Base-by-base conservation (phyloP, 2,113 vertebrate genomes). In the Tinamus guttatus region DNA sequence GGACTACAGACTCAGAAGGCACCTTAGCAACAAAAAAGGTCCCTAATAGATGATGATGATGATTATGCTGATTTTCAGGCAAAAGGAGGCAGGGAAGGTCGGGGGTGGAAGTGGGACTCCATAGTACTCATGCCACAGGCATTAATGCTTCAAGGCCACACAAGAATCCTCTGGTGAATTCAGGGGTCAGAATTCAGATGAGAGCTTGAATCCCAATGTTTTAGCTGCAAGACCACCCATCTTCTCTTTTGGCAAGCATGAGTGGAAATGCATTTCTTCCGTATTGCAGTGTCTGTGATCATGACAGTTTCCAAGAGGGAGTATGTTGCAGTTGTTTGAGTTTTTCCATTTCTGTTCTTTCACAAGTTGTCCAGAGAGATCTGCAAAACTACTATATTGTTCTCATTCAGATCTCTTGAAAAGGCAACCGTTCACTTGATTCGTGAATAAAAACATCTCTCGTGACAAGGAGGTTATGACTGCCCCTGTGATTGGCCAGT, bases 301-400 rank as follows among this genome's bases (percentile, higher is more conserved):
- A 34, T 27, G 9, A 45, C 15, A 41, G 51, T 71, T 93, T 91
- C 90, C 81, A 91, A 79, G 51, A 7, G 51, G 58, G 25, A 87
- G 64, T 38, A 56, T 43, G 79, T 56, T 86, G 76, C 88, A 95
- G 69, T 71, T 85, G 56, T 34, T 96, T 21, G 73, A 85, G 27
- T 68, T 80, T 94, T 95, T 94, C 90, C 74, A 81, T 90, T 94
- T 94, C 74, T 94, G 59, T 81, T 93, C 74, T 93, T 94, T 92
- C 89, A 90, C 73, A 56, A 78, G 73, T 38, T 78, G 80, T 32
- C 62, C 79, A 38, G 54, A 76, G 89, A 94, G 81, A 69, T 41
- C 68, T 81, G 73, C 88, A 89, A 40, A 1, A 7, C 15, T 47
- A 15, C n/a, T 49, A 65, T 34, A 90, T 3, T 3, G 13, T 76